Evolutionary conservation across 2,113 vertebrate species (phyloP).

Genomic region (Plectropomus leopardus): DNA sequence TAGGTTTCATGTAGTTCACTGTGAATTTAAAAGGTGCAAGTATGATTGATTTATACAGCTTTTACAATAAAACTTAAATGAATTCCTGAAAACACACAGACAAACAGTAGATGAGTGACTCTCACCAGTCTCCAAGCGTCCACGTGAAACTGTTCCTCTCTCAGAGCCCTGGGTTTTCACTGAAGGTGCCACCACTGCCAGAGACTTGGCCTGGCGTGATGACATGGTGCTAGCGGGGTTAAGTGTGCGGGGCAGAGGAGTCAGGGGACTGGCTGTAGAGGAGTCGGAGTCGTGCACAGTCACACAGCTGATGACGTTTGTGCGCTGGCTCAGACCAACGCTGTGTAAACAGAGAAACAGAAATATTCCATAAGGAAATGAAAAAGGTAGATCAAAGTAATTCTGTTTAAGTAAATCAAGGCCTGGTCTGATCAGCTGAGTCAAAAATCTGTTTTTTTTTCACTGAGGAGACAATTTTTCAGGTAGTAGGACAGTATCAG

Average conservation of each 20-base stretch:
- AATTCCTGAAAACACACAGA: neutral
- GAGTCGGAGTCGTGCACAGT: constrained; percentile 98
- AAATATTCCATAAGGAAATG: neutral
- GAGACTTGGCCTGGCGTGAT: constrained; percentile 87
- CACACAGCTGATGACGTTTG: constrained; percentile 99
- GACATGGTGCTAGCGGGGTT: constrained; percentile 81
- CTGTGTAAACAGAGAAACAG: constrained; percentile 32
- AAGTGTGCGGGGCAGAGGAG: constrained; percentile 82
- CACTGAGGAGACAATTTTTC: neutral
- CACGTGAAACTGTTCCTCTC: constrained; percentile 84
- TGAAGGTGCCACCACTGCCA: constrained; percentile 89
- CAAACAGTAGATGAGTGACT: accelerated
- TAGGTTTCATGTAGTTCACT: constrained; percentile 87
- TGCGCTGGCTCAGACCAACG: constrained; percentile 89
- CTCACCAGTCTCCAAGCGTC: constrained; percentile 76
- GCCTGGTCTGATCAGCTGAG: neutral
- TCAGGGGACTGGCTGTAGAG: constrained; percentile 93
- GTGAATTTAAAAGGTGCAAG: neutral
- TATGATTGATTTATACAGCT: neutral
- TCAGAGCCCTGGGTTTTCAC: constrained; percentile 93
- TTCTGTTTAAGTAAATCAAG: neutral
- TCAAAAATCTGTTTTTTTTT: neutral
- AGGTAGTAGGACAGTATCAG: accelerated
- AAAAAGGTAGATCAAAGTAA: neutral
- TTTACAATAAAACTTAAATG: neutral